These are phyloP conservation scores for Ptychochromis oligacanthus DNA, from an alignment of 2,113 vertebrate genomes.

Conservation along the genomic window DNA sequence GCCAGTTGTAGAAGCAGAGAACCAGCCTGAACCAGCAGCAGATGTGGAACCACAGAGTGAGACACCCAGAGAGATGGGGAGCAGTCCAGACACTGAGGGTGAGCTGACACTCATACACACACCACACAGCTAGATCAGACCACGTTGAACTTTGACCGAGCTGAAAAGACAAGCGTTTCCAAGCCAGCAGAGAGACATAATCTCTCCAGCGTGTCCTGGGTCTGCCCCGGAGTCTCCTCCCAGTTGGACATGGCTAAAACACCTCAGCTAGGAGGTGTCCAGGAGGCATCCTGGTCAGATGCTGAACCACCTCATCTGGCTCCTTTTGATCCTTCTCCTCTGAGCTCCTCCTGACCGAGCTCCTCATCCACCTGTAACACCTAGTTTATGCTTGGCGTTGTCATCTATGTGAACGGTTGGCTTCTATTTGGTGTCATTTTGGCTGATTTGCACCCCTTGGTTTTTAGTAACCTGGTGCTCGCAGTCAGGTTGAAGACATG, in stretches of 20 bases:
- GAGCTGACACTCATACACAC: background rate
- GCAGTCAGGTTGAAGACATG: too few relatives aligned
- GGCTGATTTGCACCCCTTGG: too few relatives aligned
- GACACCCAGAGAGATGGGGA: background rate
- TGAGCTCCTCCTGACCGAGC: too few relatives aligned
- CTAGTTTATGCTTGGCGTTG: too few relatives aligned
- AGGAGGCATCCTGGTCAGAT: too few relatives aligned
- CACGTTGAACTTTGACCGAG: background rate
- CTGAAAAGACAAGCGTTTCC: background rate
- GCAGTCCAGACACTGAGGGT: background rate
- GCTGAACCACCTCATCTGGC: too few relatives aligned
- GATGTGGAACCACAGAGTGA: conserved; percentile 37
- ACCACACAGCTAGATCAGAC: accelerated
- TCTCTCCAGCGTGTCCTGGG: background rate
- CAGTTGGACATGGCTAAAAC: background rate
- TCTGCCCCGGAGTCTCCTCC: background rate
- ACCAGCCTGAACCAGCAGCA: background rate
- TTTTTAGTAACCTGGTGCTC: too few relatives aligned
- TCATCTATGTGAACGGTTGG: too few relatives aligned
- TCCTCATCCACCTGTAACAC: too few relatives aligned
- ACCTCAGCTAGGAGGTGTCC: background rate
- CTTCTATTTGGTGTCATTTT: too few relatives aligned
- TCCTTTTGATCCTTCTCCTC: too few relatives aligned
- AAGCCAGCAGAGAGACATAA: background rate
- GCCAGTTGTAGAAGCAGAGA: background rate